Evolutionary conservation across 2,113 vertebrate species (phyloP).

Genomic region (Pluvianellus socialis): DNA sequence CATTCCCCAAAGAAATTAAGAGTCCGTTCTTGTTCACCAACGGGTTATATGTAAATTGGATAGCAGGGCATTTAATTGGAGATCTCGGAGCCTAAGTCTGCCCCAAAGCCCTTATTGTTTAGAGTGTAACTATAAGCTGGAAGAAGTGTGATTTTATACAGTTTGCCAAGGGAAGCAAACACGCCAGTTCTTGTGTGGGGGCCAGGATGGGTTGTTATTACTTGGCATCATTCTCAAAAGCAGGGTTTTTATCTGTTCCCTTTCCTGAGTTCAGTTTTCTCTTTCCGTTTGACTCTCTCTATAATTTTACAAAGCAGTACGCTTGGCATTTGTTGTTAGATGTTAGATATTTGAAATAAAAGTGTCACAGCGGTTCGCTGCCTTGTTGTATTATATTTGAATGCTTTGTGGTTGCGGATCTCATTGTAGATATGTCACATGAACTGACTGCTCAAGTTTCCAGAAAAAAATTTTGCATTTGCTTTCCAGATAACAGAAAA

Average conservation of each 20-base stretch:
- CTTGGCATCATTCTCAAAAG: neutral
- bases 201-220: neutral
- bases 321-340: neutral
- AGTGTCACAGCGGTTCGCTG: neutral
- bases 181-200: neutral
- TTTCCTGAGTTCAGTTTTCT: neutral
- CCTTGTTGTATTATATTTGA: neutral
- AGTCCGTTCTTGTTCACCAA: neutral
- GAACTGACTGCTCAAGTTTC: neutral
- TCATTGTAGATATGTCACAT: neutral
- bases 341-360: neutral
- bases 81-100: neutral
- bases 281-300: neutral
- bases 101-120: neutral
- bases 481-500: neutral
- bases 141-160: neutral
- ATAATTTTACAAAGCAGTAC: neutral
- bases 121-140: neutral
- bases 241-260: neutral
- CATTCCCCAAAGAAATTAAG: neutral
- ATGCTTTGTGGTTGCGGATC: neutral
- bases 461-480: neutral
- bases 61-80: neutral
- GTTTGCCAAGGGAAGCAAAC: slow-evolving; percentile 28
- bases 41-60: accelerated